Evolutionary conservation across 1,140 invertebrate genomes (phyloP).

Genomic region (Drosophila oshimai): DNA sequence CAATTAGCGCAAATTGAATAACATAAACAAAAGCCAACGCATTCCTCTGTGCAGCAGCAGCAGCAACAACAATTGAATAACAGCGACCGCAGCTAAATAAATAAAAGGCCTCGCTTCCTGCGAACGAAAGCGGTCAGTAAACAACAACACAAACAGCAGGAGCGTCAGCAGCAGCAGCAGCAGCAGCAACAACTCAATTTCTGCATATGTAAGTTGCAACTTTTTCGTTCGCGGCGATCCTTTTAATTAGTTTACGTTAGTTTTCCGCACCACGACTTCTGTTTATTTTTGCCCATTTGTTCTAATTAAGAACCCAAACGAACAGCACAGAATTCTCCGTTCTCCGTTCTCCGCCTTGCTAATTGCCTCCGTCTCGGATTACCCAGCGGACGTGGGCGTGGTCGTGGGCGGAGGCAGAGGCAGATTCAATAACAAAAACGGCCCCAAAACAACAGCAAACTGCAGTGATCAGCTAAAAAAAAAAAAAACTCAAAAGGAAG

Average conservation of each 20-base stretch:
- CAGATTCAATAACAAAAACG: too few relatives aligned
- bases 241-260: slow-evolving; percentile 72
- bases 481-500: not conserved
- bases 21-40: slow-evolving; percentile 42
- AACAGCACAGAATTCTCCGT: not conserved
- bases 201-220: slow-evolving; percentile 71
- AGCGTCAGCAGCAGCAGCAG: slow-evolving; percentile 17
- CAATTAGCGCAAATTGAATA: slow-evolving; percentile 56
- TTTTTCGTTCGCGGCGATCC: slow-evolving; percentile 49
- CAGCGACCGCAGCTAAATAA: slow-evolving; percentile 51
- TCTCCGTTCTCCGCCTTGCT: slow-evolving; percentile 6
- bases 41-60: slow-evolving; percentile 38
- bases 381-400: slow-evolving; percentile 8
- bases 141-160: slow-evolving; percentile 18
- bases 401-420: too few relatives aligned
- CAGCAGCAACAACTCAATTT: slow-evolving; percentile 61
- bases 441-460: not conserved
- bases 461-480: slow-evolving; percentile 18
- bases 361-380: slow-evolving; percentile 43
- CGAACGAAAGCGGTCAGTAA: slow-evolving; percentile 9
- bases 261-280: slow-evolving; percentile 36
- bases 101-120: slow-evolving; percentile 31
- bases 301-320: slow-evolving; percentile 53
- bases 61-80: slow-evolving; percentile 51
- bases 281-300: slow-evolving; percentile 73